These are phyloP conservation scores for Rhyacophila brunnea DNA, from an alignment of 1,140 invertebrate species.

Conservation along the genomic window DNA sequence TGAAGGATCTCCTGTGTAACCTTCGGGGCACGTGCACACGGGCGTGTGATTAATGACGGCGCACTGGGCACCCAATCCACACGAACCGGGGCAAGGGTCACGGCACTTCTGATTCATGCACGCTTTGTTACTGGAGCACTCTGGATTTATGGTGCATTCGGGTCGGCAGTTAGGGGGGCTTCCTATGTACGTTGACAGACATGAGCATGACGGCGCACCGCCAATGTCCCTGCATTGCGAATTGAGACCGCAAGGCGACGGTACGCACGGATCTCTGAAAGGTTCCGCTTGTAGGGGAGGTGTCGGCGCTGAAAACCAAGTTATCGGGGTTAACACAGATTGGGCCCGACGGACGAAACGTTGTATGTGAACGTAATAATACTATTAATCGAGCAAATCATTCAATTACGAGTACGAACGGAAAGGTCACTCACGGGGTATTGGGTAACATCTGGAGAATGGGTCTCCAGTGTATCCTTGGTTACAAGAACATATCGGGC, in stretches of 20 bases:
- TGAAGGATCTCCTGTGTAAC: slow-evolving; percentile 72
- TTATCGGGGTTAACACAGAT: background rate
- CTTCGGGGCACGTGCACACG: slow-evolving; percentile 65
- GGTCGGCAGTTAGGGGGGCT: slow-evolving; percentile 70
- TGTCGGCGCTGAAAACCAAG: slow-evolving; percentile 40
- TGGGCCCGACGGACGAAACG: too few species aligned
- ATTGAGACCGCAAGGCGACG: slow-evolving; percentile 71
- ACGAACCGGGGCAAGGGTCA: slow-evolving; percentile 70
- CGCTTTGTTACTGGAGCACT: slow-evolving; percentile 65
- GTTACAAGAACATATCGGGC: slow-evolving; percentile 61
- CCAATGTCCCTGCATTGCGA: slow-evolving; percentile 65
- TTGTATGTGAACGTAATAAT: too few species aligned
- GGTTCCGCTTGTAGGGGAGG: slow-evolving; percentile 34
- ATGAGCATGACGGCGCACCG: slow-evolving; percentile 66
- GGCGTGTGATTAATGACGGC: slow-evolving; percentile 68
- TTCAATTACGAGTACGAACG: too few species aligned
- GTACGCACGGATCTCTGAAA: slow-evolving; percentile 65
- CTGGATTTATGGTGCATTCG: slow-evolving; percentile 71
- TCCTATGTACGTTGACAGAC: slow-evolving; percentile 65
- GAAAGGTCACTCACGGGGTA: slow-evolving; percentile 53
- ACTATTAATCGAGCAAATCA: too few species aligned
- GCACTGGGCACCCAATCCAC: slow-evolving; percentile 64
- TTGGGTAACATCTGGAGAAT: slow-evolving; percentile 59
- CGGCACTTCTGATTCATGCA: slow-evolving; percentile 70
- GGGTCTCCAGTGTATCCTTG: slow-evolving; percentile 64